Evolutionary conservation across 2,888 invertebrate species (phyloP).

Genomic region (Blastobasis lacticolella): DNA sequence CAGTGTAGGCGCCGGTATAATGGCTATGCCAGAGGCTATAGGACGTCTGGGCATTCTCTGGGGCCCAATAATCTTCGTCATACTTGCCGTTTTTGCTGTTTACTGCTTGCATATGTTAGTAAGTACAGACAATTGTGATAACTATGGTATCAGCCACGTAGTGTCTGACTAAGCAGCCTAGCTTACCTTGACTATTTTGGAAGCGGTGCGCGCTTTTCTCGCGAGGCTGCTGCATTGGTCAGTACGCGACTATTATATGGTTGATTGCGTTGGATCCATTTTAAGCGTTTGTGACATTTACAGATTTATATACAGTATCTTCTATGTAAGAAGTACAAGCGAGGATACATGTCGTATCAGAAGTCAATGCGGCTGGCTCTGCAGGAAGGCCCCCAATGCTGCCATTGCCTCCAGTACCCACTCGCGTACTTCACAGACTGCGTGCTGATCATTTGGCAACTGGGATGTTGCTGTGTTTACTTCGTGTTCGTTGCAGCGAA

Average conservation of each 20-base stretch:
- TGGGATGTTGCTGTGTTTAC: constrained; percentile 92
- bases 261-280: too few species aligned
- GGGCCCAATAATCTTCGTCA: constrained; percentile 73
- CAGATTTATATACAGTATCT: constrained; percentile 75
- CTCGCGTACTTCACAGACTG: constrained; percentile 71
- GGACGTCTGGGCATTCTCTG: constrained; percentile 72
- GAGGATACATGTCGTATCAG: constrained; percentile 83
- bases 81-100: constrained; percentile 79
- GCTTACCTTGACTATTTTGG: too few species aligned
- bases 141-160: too few species aligned
- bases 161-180: too few species aligned
- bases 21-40: constrained; percentile 87
- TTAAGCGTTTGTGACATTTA: too few species aligned
- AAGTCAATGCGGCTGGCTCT: constrained; percentile 82
- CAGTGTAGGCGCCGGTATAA: constrained; percentile 93
- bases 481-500: constrained; percentile 85
- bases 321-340: constrained; percentile 58
- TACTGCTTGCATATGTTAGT: constrained; percentile 85
- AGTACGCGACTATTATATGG: too few species aligned
- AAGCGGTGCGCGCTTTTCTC: too few species aligned
- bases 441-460: constrained; percentile 83
- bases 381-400: constrained; percentile 74
- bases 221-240: too few species aligned
- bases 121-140: constrained; percentile 21
- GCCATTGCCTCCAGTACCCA: constrained; percentile 60